Evolutionary conservation across 2,113 vertebrate genomes (phyloP).

Genomic region (Ibidorhyncha struthersii): DNA sequence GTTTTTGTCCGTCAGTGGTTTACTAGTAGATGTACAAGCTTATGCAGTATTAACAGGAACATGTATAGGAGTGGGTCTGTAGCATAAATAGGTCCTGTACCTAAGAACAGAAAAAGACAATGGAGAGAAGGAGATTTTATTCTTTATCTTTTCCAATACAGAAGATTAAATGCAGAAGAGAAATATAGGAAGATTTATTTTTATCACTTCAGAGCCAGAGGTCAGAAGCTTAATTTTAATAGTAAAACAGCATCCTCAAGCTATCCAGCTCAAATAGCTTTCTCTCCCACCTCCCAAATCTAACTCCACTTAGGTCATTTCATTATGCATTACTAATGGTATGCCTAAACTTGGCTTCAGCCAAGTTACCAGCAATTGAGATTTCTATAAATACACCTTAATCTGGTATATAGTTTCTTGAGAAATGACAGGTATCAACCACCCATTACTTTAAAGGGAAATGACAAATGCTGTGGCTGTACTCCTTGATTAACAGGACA

Average conservation of each 20-base stretch:
- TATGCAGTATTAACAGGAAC: conserved; percentile 84
- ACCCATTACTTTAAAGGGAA: conserved; percentile 57
- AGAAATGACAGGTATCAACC: conserved; percentile 70
- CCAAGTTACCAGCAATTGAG: conserved; percentile 44
- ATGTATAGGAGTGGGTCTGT: conserved; percentile 81
- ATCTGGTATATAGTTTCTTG: conserved; percentile 58
- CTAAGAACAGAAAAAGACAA: conserved; percentile 71
- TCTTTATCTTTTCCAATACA: conserved; percentile 34
- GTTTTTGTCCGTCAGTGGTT: conserved; percentile 81
- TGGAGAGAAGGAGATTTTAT: conserved; percentile 18
- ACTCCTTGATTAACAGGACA: conserved; percentile 62
- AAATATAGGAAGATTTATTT: conserved; percentile 51
- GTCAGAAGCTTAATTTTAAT: conserved; percentile 65
- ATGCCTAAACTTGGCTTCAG: conserved; percentile 31
- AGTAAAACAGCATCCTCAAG: conserved; percentile 53
- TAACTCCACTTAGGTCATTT: conserved; percentile 33
- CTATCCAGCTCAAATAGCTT: conserved; percentile 25
- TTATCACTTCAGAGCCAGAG: conserved; percentile 53
- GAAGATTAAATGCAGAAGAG: conserved; percentile 45
- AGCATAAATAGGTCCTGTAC: conserved; percentile 78
- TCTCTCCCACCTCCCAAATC: background rate
- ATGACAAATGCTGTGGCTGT: conserved; percentile 46
- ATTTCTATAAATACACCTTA: conserved; percentile 61
- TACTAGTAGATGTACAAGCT: conserved; percentile 82
- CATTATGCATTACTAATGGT: conserved; percentile 50